Percentiles rank a stretch among this genome's conserved stretches.
phyloP scores from a whole-genome alignment of 2,888 invertebrate species.

The Crepidodera aurea region DNA sequence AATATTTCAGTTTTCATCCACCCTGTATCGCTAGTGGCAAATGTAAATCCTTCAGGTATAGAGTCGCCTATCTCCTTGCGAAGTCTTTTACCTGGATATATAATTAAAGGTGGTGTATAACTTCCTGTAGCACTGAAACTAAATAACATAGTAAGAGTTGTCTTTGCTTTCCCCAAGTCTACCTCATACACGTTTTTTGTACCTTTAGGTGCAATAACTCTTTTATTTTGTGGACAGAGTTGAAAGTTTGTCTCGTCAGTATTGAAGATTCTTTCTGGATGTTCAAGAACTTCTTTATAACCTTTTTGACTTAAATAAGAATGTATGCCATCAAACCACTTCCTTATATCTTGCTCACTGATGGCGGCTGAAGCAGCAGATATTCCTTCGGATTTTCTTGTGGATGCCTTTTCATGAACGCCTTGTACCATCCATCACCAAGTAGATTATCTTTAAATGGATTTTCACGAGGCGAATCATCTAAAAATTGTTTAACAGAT shows the following conservation, averaged over 20 bases:
- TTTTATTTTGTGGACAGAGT: conserved; percentile 30
- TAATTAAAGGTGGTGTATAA: conserved; percentile 22
- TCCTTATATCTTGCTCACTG: conserved; percentile 45
- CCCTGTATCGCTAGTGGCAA: conserved; percentile 23
- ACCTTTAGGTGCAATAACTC: conserved; percentile 28
- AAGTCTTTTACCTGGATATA: conserved; percentile 33
- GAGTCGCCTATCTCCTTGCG: conserved; percentile 26
- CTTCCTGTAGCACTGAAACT: conserved; percentile 3
- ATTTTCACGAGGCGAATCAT: conserved; percentile 29
- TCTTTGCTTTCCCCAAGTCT: no score
- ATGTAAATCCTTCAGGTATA: conserved; percentile 15
- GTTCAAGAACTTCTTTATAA: conserved; percentile 24
- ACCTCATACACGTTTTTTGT: conserved; percentile 30
- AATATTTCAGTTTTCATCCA: conserved; percentile 39
- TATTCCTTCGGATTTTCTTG: conserved; percentile 41
- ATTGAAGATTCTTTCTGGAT: conserved; percentile 43
- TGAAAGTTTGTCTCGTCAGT: conserved; percentile 32
- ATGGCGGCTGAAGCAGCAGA: conserved; percentile 44
- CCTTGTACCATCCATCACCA: conserved; percentile 27
- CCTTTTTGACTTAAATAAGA: conserved; percentile 20
- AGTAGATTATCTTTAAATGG: conserved; percentile 33
- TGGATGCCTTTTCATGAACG: conserved; percentile 44
- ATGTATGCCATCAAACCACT: no score
- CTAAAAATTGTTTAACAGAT: conserved; percentile 32
- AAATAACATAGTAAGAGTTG: conserved; percentile 24